phyloP scores from a whole-genome alignment of 2,888 invertebrate genomes.

The Eudasyphora cyanicolor region DNA sequence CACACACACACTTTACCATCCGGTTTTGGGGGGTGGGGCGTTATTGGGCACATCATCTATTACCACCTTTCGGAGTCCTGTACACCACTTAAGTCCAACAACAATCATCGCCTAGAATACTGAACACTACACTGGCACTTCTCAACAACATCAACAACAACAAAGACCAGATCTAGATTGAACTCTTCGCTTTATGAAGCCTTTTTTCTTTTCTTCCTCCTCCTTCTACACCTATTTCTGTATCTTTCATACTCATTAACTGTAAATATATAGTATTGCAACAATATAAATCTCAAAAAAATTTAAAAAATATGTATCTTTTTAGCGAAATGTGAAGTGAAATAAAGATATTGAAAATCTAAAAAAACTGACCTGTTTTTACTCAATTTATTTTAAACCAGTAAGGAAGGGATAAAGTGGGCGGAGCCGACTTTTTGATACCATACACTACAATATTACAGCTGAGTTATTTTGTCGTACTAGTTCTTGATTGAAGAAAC shows the following conservation, averaged over 20 bases:
- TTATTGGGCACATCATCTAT: background rate
- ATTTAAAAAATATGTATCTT: constrained; percentile 40
- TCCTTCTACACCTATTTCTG: background rate
- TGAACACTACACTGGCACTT: too few relatives aligned
- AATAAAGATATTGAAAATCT: constrained; percentile 13
- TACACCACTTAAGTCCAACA: constrained; percentile 68
- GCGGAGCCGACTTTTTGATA: too few relatives aligned
- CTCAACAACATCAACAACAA: constrained; percentile 39
- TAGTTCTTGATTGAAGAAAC: too few relatives aligned
- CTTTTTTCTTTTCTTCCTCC: background rate
- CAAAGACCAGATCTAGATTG: background rate
- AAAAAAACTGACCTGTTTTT: constrained; percentile 5
- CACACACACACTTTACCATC: background rate
- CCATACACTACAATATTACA: too few relatives aligned
- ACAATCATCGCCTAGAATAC: constrained; percentile 40
- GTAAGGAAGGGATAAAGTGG: too few relatives aligned
- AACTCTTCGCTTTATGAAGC: background rate
- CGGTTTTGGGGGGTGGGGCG: background rate
- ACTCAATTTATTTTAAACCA: background rate
- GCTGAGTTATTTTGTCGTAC: too few relatives aligned
- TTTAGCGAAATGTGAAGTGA: background rate
- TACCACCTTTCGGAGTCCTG: constrained; percentile 33
- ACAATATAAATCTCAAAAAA: constrained; percentile 52
- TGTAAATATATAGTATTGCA: constrained; percentile 62
- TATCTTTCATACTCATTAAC: constrained; percentile 49